Evolutionary conservation across 2,797 vertebrate genomes (phyloP), one percentile per base, ranked within the genome.

Genomic region (Glossophaga mutica): DNA sequence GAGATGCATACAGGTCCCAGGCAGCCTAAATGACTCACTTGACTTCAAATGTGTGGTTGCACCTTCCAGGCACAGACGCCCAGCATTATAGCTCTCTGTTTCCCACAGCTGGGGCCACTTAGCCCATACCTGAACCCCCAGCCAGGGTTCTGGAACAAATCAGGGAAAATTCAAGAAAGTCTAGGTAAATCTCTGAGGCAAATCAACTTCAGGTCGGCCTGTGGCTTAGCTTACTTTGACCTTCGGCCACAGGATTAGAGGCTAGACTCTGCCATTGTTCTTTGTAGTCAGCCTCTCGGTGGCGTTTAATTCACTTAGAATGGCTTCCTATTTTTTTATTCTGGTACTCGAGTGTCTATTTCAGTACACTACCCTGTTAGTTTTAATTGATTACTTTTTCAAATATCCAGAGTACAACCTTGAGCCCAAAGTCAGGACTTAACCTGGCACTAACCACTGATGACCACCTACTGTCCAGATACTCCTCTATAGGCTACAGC

Each of bases 121-220:
- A 91, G 32, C 46, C 42, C 76, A 71, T 34, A 44, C 18, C 71
- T 92, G 44, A 91, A 87, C 37, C 59, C 26, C 26, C n/a, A 50
- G 42, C 48, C 46, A 81, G 4, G 0, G 32, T 34, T 89, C 77
- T 95, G 73, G 71, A 83, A 84, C 59, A 95, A 94, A 83, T 96
- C 82, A 79, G 32, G 42, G 42, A 34, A 70, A 87, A 90, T 59
- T 62, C 73, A 88, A 73, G 89, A 57, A 94, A 74, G 32, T 50
- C 39, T 94, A 76, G 68, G 86, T 57, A 94, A 94, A 37, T 81
- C 68, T 71, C 67, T 82, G 44, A 91, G 21, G 59, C 65, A 86
- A 84, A 74, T 87, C 65, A 77, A 68, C 39, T 94, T 84, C 18
- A 95, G 22, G n/a, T 93, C 59, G 39, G 9, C 22, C 59, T 74